phyloP scores from a whole-genome alignment of 1,140 invertebrate genomes.

The Lanistes nyassanus region DNA sequence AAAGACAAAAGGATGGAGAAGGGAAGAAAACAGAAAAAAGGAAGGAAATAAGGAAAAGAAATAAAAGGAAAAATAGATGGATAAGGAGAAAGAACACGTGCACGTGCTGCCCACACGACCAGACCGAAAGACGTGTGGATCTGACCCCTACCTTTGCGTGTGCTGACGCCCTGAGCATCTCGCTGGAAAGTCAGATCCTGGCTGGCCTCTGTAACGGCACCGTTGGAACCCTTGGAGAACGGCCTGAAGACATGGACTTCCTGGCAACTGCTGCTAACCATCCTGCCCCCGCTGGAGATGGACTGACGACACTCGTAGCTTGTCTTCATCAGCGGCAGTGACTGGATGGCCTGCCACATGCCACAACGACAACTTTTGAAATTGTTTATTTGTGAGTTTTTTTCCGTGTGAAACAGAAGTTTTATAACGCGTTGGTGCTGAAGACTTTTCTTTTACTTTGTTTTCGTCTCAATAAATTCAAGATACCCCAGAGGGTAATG shows the following conservation, averaged over 20 bases:
- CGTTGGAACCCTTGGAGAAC: slow-evolving; percentile 80
- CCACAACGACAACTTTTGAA: not conserved
- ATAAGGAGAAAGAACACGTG: too few relatives aligned
- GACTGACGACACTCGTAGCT: slow-evolving; percentile 81
- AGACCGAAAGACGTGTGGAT: too few relatives aligned
- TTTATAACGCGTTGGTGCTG: too few relatives aligned
- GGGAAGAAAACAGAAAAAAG: too few relatives aligned
- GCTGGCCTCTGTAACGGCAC: slow-evolving; percentile 75
- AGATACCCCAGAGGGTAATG: too few relatives aligned
- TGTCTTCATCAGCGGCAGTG: slow-evolving; percentile 81
- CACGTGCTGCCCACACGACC: not conserved
- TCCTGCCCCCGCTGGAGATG: slow-evolving; percentile 82
- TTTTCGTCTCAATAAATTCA: too few relatives aligned
- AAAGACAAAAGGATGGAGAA: too few relatives aligned
- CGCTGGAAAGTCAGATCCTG: slow-evolving; percentile 71
- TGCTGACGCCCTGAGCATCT: slow-evolving; percentile 22
- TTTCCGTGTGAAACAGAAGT: not conserved
- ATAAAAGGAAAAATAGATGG: not conserved
- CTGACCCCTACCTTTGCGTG: slow-evolving; percentile 22
- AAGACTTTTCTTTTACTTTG: too few relatives aligned
- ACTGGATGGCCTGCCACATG: slow-evolving; percentile 72
- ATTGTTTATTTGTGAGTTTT: not conserved
- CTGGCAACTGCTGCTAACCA: slow-evolving; percentile 77
- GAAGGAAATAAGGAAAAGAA: not conserved
- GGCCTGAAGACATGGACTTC: slow-evolving; percentile 84